Evolutionary conservation across 2,888 invertebrate species (phyloP), one percentile per base, ranked within the genome.

Genomic region (Andrena trimmerana): DNA sequence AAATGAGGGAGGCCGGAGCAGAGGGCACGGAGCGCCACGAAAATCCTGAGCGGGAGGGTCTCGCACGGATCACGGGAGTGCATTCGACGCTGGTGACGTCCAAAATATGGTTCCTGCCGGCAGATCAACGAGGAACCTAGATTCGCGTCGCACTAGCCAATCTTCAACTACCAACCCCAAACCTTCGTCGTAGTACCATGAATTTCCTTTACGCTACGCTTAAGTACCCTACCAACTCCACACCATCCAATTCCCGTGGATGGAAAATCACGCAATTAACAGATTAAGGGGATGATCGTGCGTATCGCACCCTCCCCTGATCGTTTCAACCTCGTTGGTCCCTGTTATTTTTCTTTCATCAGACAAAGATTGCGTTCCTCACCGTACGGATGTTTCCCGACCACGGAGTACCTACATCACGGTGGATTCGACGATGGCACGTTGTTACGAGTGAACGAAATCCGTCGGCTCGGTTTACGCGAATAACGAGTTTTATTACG

Each of bases 251-350:
- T 52, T 50, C 31, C 86, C 54, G 62, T 67, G 50, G 73, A 60
- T 20, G 57, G 81, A 78, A 89, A 91, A 90, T 89, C 90, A 91
- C 88, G 87, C 88, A 86, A 91, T 90, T 88, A 89, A 86, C 84
- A 86, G 86, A 89, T 86, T 85, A 86, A 77, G 42, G 27, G 7
- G 73, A 68, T 85, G 87, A 88, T 78, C 52, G 71, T 67, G 84
- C 81, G 65, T 24, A 70, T 86, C 78, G 67, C 24, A 52, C 70
- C 62, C 29, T 29, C 66, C 13, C 2, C 16, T 6, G 33, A 73
- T 65, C 13, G 42, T 67, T n/a, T 48, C 36, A 10, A 6, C 31
- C 33, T 27, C 50, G 2, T 16, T 42, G 54, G n/a, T 20, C 72
- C 31, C 62, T 29, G 65, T 78, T 87, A 84, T 83, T 83, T 88